Base-by-base conservation (phyloP, 1,140 invertebrate species). In the Planococcus citri region DNA sequence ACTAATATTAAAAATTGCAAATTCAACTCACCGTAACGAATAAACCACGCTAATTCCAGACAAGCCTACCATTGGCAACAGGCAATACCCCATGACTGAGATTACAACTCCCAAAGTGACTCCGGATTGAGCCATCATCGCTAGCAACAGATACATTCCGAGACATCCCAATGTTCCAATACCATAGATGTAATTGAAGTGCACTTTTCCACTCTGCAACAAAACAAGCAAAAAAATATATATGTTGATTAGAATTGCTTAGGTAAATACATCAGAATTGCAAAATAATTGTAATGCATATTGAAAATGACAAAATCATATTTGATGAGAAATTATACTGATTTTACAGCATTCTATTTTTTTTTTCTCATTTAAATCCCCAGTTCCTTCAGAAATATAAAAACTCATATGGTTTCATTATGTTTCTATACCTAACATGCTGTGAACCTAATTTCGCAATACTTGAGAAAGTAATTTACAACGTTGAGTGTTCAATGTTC, bases 151-250 rank as follows among this genome's bases (percentile, higher is more conserved):
- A 77, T 96, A 98, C 89, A 97, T 95, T 22, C 92, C 83, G 24
- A 96, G 79, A 76, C 95, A 95, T 14, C 95, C 95, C 69, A 95
- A 85, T 24, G 94, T 83, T 9, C 94, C 95, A 67, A 98, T 86
- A 4, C 95, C 95, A 81, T 98, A 98, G 71, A 98, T 94, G 80
- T 96, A 97, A 60, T 94, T 91, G 82, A 92, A 91, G 72, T 90
- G 87, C 4, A 88, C 86, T 77, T 90, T 91, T 41, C 88, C 90
- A 0, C 87, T 87, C 20, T 87, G 85, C 10, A 89, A 74, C 70
- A 89, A 83, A 21, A 22, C 67, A 17, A 89, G 74, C 70, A 89
- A 83, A 21, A 22, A 70, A 17, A 22, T 9, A 69, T 12, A 12
- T 33, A 12, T 12, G 29, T 12, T 12, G 29, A n/a, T n/a, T n/a